Conservation (phyloP, 2,113 vertebrate genomes). For the Brevimyrus niger region DNA sequence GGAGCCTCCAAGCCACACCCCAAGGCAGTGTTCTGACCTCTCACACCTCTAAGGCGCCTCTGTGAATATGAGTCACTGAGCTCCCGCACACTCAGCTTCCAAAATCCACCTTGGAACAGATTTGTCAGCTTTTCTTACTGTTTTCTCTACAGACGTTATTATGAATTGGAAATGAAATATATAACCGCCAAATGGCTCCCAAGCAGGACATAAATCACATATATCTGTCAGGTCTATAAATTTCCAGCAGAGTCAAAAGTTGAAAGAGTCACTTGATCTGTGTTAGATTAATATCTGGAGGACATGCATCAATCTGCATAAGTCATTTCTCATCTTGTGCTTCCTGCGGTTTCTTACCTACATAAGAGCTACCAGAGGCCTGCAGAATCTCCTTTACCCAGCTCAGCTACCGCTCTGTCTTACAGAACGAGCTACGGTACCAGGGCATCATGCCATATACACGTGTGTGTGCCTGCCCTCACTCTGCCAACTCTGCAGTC, state of each 20-base stretch:
- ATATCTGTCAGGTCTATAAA: conserved; percentile 7
- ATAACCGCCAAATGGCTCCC: background rate
- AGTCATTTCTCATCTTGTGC: conserved; percentile 3
- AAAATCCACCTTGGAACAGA: background rate
- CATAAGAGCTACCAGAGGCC: background rate
- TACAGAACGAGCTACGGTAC: background rate
- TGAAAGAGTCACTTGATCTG: conserved; percentile 7
- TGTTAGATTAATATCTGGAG: conserved; percentile 5
- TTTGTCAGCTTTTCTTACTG: background rate
- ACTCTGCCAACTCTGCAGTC: background rate
- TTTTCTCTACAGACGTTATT: conserved; percentile 10
- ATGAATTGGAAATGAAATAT: conserved; percentile 16
- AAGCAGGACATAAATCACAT: background rate
- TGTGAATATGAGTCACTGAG: background rate
- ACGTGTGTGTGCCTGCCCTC: background rate
- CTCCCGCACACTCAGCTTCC: background rate
- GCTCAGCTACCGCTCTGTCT: background rate
- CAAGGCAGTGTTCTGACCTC: background rate
- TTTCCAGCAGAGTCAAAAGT: conserved; percentile 8
- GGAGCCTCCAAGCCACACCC: background rate
- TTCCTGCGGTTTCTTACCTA: background rate
- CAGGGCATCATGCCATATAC: background rate
- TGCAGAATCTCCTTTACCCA: background rate
- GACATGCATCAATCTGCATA: background rate
- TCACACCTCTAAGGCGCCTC: background rate